Evolutionary conservation across 2,113 vertebrate genomes (phyloP).

Genomic region (Pygoscelis adeliae): DNA sequence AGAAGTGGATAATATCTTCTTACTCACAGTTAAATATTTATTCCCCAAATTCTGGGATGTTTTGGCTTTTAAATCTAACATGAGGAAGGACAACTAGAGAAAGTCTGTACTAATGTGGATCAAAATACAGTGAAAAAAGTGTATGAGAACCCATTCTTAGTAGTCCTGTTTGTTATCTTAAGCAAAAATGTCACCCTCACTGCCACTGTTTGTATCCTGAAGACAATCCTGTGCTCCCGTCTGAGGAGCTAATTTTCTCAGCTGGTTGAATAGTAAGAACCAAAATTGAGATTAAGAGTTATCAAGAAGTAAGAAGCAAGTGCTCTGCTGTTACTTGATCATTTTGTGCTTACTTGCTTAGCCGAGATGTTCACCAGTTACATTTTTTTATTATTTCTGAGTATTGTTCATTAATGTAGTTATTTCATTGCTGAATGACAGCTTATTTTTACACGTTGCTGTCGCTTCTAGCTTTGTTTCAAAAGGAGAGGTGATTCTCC

Average conservation of each 20-base stretch:
- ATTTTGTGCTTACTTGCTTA: neutral
- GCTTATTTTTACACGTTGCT: neutral
- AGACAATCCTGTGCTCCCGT: neutral
- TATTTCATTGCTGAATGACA: neutral
- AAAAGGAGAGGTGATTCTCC: neutral
- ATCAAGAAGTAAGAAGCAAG: neutral
- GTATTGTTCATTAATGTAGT: neutral
- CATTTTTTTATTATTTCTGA: neutral
- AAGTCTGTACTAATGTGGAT: neutral
- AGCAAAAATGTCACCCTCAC: neutral
- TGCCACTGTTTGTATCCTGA: neutral
- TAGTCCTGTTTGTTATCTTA: neutral
- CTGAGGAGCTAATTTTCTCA: neutral
- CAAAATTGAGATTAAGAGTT: neutral
- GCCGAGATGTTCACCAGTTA: neutral
- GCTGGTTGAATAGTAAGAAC: neutral
- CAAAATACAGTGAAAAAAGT: neutral
- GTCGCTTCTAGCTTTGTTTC: neutral
- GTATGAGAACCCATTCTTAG: neutral
- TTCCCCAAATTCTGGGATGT: neutral
- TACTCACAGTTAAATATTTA: neutral
- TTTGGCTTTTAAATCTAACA: neutral
- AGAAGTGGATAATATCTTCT: neutral
- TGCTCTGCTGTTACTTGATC: neutral
- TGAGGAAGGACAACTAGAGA: neutral